These are phyloP conservation scores for Mythimna loreyi DNA, from an alignment of 2,888 invertebrate genomes.

Conservation along the genomic window DNA sequence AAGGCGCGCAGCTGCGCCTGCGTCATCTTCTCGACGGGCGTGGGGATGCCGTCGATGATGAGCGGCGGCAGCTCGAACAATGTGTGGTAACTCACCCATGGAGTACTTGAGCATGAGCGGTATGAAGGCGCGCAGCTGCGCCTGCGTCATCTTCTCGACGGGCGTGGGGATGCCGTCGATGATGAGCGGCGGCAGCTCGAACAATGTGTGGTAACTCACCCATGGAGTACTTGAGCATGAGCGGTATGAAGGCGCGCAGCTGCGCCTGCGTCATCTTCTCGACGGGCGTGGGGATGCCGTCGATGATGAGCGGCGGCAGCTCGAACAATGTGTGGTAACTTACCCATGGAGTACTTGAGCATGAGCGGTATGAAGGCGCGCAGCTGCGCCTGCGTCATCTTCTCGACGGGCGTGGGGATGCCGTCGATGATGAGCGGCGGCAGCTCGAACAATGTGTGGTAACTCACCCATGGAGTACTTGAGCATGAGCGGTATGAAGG, in stretches of 20 bases:
- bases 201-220: slow-evolving; percentile 92
- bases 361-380: slow-evolving; percentile 99
- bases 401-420: slow-evolving; percentile 99
- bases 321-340: slow-evolving; percentile 93
- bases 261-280: slow-evolving; percentile 99
- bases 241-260: slow-evolving; percentile 98
- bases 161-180: slow-evolving; percentile 99
- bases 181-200: slow-evolving; percentile 98
- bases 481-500: slow-evolving; percentile 99
- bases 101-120: slow-evolving; percentile 95
- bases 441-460: slow-evolving; percentile 95
- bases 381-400: slow-evolving; percentile 99
- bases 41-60: slow-evolving; percentile 99
- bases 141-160: slow-evolving; percentile 99
- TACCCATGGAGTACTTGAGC: slow-evolving; percentile 92
- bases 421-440: slow-evolving; percentile 99
- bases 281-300: slow-evolving; percentile 99
- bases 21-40: slow-evolving; percentile 99
- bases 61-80: slow-evolving; percentile 99
- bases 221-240: slow-evolving; percentile 94
- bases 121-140: slow-evolving; percentile 98
- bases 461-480: slow-evolving; percentile 89
- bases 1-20: slow-evolving; percentile 99
- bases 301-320: slow-evolving; percentile 98
- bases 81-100: slow-evolving; percentile 90